Conservation (phyloP, 2,888 invertebrate species). For the Clunio marinus region DNA sequence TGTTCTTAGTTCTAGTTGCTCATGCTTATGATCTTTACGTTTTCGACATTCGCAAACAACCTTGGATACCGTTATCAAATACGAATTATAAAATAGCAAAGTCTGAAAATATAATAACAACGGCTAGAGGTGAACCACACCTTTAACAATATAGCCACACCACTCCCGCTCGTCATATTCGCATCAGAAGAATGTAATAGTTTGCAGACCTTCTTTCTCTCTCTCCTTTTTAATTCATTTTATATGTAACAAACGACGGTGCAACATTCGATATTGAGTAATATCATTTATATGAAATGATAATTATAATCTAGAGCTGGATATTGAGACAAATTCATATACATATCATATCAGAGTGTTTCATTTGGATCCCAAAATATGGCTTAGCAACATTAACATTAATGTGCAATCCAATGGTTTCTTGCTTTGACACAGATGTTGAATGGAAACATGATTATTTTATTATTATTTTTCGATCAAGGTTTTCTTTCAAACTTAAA, state of each 20-base stretch:
- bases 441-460: neutral
- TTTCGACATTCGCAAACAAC: conserved; percentile 23
- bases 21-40: neutral
- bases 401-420: no score
- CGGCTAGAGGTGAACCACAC: conserved; percentile 28
- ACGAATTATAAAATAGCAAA: conserved; percentile 31
- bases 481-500: conserved; percentile 1
- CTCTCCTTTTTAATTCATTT: conserved; percentile 15
- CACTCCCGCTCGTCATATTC: conserved; percentile 39
- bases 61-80: conserved; percentile 39
- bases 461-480: neutral
- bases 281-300: conserved; percentile 37
- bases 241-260: conserved; percentile 10
- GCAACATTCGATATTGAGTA: conserved; percentile 23
- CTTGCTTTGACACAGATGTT: conserved; percentile 6
- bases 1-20: conserved; percentile 6
- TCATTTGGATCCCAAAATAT: no score
- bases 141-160: conserved; percentile 25
- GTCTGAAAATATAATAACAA: conserved; percentile 35
- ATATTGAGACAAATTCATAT: conserved; percentile 5
- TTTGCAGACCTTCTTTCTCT: conserved; percentile 19
- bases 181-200: conserved; percentile 40
- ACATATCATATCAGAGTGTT: neutral
- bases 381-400: no score
- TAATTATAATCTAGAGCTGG: conserved; percentile 32